Evolutionary conservation across 2,888 invertebrate genomes (phyloP).

Genomic region (Drosophila monieri): DNA sequence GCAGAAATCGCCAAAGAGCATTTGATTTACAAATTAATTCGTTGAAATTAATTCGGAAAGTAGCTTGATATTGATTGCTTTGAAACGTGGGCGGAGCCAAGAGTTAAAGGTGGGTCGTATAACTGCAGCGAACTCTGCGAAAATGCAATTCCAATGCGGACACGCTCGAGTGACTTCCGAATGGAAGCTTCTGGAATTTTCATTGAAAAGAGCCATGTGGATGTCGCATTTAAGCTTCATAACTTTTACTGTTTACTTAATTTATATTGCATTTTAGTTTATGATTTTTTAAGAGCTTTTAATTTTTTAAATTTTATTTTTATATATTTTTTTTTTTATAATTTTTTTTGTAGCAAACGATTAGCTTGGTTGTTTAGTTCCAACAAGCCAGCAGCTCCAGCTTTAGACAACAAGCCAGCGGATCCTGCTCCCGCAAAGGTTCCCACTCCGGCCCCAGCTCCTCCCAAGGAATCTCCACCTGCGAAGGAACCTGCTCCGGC

Average conservation of each 20-base stretch:
- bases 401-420: slow-evolving; percentile 72
- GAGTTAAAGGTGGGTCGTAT: slow-evolving; percentile 10
- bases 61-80: background rate
- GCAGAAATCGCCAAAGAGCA: background rate
- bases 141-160: slow-evolving; percentile 8
- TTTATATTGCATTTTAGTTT: slow-evolving; percentile 24
- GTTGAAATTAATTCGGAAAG: background rate
- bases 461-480: slow-evolving; percentile 31
- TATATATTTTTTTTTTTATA: slow-evolving; percentile 51
- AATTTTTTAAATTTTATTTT: slow-evolving; percentile 43
- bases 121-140: background rate
- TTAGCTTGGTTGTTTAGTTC: slow-evolving; percentile 83
- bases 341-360: slow-evolving; percentile 81
- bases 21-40: slow-evolving; percentile 5
- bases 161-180: slow-evolving; percentile 12
- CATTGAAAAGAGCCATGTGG: slow-evolving; percentile 7
- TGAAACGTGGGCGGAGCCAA: slow-evolving; percentile 15
- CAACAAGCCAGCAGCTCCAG: slow-evolving; percentile 74
- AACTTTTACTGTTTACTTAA: background rate
- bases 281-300: slow-evolving; percentile 17
- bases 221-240: background rate
- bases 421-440: slow-evolving; percentile 35
- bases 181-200: slow-evolving; percentile 8
- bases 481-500: slow-evolving; percentile 25
- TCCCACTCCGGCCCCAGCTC: slow-evolving; percentile 27